phyloP scores from a whole-genome alignment of 2,113 vertebrate genomes.

The Myodes glareolus region DNA sequence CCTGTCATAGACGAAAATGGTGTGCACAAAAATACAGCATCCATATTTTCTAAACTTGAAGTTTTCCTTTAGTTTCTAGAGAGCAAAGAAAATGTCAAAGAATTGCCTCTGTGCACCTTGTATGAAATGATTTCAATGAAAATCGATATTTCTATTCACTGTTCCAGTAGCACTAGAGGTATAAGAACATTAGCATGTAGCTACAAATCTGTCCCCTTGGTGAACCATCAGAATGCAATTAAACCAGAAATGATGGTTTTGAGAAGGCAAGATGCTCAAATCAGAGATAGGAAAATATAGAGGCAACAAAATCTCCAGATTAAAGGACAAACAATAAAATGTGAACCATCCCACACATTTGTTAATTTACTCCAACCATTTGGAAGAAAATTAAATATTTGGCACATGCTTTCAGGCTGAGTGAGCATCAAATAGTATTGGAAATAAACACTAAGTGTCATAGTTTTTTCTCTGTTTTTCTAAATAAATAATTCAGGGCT shows the following conservation, averaged over 20 bases:
- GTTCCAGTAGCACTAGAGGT: no score
- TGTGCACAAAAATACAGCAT: background rate
- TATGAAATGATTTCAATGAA: background rate
- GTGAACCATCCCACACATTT: background rate
- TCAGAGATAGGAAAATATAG: background rate
- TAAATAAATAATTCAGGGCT: background rate
- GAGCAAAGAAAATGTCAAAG: background rate
- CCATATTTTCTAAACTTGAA: background rate
- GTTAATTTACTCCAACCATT: background rate
- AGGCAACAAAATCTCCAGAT: background rate
- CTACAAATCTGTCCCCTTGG: background rate
- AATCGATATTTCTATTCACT: background rate
- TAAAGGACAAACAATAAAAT: background rate
- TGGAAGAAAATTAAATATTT: background rate
- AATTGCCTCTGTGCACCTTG: accelerated
- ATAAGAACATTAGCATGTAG: background rate
- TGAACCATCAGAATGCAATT: background rate
- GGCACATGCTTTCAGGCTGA: background rate
- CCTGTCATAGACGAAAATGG: background rate
- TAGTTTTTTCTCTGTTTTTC: background rate
- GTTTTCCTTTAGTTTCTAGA: background rate
- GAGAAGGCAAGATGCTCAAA: background rate
- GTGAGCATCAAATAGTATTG: background rate
- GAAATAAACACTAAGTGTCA: background rate
- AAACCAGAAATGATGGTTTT: background rate